Evolutionary conservation across 2,113 vertebrate genomes (phyloP).

Genomic region (Rhabdornis inornatus): DNA sequence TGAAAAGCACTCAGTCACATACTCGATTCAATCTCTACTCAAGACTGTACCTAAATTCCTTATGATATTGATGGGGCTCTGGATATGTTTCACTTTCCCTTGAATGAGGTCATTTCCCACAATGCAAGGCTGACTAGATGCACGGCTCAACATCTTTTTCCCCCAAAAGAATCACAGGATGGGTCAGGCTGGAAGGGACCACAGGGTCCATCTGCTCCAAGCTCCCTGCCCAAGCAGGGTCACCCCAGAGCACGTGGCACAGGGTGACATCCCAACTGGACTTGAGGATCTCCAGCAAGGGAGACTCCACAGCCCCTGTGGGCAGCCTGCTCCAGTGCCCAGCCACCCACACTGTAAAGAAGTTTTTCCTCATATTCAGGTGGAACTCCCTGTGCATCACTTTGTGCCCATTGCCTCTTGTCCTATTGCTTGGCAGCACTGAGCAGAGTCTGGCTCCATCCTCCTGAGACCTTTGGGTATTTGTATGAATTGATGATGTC

Average conservation of each 20-base stretch:
- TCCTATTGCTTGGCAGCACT: not conserved
- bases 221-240: not conserved
- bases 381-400: not conserved
- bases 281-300: fast-evolving
- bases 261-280: not conserved
- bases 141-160: fast-evolving
- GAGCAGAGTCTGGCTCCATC: not conserved
- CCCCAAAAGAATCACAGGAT: not conserved
- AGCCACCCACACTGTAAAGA: not conserved
- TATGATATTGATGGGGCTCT: not conserved
- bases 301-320: not conserved
- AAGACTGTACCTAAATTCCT: not conserved
- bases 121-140: not conserved
- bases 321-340: not conserved
- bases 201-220: not conserved
- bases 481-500: no score
- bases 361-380: not conserved
- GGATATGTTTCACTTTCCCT: not conserved
- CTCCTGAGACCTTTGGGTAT: not conserved
- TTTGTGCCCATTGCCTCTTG: not conserved
- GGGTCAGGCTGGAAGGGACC: not conserved
- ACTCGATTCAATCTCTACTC: not conserved
- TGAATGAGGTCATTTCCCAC: not conserved
- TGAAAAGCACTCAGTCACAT: not conserved
- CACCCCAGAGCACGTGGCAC: not conserved